Conservation (phyloP, 30 jellyfish, hydroid and myxozoan genomes). For the Turritopsis dohrnii region DNA sequence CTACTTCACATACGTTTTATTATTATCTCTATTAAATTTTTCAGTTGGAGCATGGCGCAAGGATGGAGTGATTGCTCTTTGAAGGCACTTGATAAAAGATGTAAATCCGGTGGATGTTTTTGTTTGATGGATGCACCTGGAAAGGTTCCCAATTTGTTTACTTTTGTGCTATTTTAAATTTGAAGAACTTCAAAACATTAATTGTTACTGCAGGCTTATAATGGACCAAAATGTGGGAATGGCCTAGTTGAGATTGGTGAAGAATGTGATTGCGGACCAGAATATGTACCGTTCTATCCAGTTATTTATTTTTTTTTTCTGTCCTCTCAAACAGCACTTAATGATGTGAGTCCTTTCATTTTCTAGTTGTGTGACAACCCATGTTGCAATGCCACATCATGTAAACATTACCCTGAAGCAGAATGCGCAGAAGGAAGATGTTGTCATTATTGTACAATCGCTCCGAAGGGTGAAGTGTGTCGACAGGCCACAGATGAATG, state of each 20-base stretch:
- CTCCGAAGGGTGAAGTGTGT: background rate
- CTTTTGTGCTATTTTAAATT: background rate
- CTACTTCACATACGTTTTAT: background rate
- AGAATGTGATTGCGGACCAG: slow-evolving; percentile 14
- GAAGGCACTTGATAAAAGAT: background rate
- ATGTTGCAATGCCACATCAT: slow-evolving; percentile 1
- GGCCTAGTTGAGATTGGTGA: background rate
- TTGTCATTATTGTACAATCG: background rate
- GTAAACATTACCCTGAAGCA: slow-evolving; percentile 9
- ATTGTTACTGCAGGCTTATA: background rate
- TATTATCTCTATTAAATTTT: background rate
- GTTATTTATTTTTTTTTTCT: no score
- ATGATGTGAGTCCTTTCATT: background rate
- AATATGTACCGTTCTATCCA: background rate
- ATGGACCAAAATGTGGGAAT: slow-evolving; percentile 12
- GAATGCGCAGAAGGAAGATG: background rate
- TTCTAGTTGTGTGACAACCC: slow-evolving; percentile 3
- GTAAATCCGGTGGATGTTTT: background rate
- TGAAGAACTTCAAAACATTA: background rate
- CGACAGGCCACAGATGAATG: background rate
- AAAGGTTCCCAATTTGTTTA: background rate
- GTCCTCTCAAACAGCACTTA: background rate
- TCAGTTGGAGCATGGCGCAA: background rate
- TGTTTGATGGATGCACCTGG: background rate
- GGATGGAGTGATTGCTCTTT: background rate